phyloP scores from a whole-genome alignment of 2,888 invertebrate genomes.

The Siphlonurus alternatus region DNA sequence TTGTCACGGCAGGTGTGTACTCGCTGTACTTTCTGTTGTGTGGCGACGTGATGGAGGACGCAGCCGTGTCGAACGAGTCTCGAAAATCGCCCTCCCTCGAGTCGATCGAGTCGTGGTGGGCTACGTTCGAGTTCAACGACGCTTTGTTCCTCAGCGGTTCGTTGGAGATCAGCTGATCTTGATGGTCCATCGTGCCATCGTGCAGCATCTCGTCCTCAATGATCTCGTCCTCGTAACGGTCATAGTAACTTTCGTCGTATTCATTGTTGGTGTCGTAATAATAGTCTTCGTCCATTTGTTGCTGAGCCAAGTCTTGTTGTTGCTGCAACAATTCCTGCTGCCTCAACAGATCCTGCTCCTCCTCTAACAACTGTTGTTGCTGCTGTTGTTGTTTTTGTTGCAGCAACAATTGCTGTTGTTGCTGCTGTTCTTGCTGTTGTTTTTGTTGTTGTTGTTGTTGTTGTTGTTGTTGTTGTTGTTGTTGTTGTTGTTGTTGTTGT shows the following conservation, averaged over 20 bases:
- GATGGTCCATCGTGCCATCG: not conserved
- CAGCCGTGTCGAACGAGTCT: slow-evolving; percentile 34
- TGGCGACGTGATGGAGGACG: slow-evolving; percentile 24
- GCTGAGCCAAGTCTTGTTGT: slow-evolving; percentile 15
- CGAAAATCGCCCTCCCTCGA: slow-evolving; percentile 36
- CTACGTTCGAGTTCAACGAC: not conserved
- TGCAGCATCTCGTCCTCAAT: not conserved
- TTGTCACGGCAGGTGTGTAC: slow-evolving; percentile 1
- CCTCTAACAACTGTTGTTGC: slow-evolving; percentile 11
- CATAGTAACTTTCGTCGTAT: slow-evolving; percentile 5
- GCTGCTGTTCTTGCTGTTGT: slow-evolving; percentile 17
- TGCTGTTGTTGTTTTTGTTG: not conserved
- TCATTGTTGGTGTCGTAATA: slow-evolving; percentile 8
- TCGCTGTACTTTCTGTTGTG: slow-evolving; percentile 3
- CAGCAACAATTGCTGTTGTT: not conserved
- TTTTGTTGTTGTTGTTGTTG: slow-evolving; percentile 17
- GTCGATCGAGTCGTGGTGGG: slow-evolving; percentile 29
- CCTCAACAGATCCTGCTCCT: not conserved
- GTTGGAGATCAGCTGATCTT: not conserved
- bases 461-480: not conserved
- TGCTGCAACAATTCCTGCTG: slow-evolving; percentile 17
- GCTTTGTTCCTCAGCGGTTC: not conserved
- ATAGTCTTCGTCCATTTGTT: slow-evolving; percentile 12
- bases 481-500: slow-evolving; percentile 16
- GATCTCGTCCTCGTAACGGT: not conserved